Evolutionary conservation across 2,113 vertebrate species (phyloP), one percentile per base, ranked within the genome.

Genomic region (Podocnemis expansa): DNA sequence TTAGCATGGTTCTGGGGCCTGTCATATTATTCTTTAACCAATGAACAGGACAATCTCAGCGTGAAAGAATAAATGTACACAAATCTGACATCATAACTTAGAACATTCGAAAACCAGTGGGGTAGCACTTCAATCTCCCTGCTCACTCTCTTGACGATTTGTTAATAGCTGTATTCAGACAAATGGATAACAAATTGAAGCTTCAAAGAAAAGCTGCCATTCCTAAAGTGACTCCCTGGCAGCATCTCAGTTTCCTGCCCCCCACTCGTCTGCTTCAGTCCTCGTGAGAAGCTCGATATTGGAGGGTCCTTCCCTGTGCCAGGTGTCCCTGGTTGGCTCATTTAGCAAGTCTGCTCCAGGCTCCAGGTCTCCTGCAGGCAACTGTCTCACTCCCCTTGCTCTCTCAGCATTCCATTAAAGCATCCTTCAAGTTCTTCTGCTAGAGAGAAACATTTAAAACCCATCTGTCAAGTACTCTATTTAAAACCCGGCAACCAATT

Each of bases 371-470:
- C 63, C 60, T 38, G n/a, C 17, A 70, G 63, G 63, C n/a, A 70
- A n/a, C n/a, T 70, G 19, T n/a, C 63, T 10, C 34, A 21, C 9
- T 70, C 63, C 19, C 63, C 38, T 14, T 70, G 63, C n/a, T 70
- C 63, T 22, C 19, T 70, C 63, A 21, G n/a, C 63, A 38, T 70
- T 55, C 67, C 63, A 70, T 88, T 45, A 80, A 49, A 81, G 90
- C 85, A 91, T 24, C 60, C 43, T 89, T 34, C 83, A 80, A 63
- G 55, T 76, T 86, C 24, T 84, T 94, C 21, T 81, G 75, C 91
- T 95, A 87, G 22, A 34, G 67, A 51, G 38, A 87, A 54, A 51
- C 95, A 45, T 55, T 92, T 86, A 83, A 90, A 93, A 51, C 85
- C 54, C 80, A 8, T 78, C 58, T 88, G 85, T 93, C 55, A 91